Conservation (phyloP, 2,113 vertebrate genomes). For the Pleuronectes platessa region DNA sequence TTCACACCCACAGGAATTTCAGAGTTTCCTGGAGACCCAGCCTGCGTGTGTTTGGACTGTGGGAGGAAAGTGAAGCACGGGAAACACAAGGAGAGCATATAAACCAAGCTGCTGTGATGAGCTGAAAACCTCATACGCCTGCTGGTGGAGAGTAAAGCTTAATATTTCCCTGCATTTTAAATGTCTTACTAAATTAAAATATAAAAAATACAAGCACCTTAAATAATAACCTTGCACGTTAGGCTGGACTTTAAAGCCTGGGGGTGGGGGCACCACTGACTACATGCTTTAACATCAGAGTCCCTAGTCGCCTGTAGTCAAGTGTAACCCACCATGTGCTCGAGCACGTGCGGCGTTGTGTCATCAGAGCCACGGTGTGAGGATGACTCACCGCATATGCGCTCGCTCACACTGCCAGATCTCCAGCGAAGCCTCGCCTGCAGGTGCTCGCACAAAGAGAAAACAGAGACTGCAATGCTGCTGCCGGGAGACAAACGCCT, state of each 20-base stretch:
- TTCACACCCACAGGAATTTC: not conserved
- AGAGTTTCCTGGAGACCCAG: constrained; percentile 2
- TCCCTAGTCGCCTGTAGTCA: constrained; percentile 21
- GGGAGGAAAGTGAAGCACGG: not conserved
- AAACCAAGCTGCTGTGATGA: not conserved
- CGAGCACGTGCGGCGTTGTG: constrained; percentile 26
- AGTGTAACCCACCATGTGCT: constrained; percentile 55
- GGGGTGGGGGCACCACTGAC: not conserved
- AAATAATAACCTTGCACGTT: not conserved
- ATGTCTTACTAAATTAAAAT: not conserved
- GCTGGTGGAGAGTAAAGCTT: not conserved
- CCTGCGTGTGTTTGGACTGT: not conserved
- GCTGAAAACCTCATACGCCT: not conserved
- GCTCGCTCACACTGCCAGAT: constrained; percentile 46
- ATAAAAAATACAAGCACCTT: not conserved
- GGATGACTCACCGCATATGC: constrained; percentile 64
- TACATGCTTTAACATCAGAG: constrained; percentile 44
- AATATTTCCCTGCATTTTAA: not conserved
- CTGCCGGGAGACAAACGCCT: constrained; percentile 64
- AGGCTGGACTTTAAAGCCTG: constrained; percentile 12
- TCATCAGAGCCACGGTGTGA: constrained; percentile 50
- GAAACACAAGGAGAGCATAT: constrained; percentile 5
- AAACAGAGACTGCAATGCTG: constrained; percentile 36
- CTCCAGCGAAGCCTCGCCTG: constrained; percentile 42
- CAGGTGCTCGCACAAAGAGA: constrained; percentile 44